A percentile compares a stretch with the other conserved stretches of the same genome.
phyloP scores from a whole-genome alignment of 1,140 invertebrate species.

The Atta cephalotes region DNA sequence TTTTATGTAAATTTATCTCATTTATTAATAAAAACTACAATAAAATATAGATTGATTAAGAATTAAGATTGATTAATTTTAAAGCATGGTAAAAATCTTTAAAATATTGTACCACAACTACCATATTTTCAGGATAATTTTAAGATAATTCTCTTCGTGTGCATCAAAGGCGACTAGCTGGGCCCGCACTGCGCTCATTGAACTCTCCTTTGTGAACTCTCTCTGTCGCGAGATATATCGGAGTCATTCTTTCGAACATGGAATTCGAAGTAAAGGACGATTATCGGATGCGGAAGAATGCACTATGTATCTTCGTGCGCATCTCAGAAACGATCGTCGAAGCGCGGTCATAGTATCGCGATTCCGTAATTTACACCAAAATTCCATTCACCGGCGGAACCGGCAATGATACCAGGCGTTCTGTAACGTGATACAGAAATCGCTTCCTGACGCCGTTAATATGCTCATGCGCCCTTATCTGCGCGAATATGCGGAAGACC shows the following conservation, averaged over 20 bases:
- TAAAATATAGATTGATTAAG: too few species aligned
- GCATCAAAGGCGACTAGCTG: neutral
- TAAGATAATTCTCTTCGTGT: too few species aligned
- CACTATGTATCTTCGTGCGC: neutral
- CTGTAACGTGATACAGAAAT: conserved; percentile 28
- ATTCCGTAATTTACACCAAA: conserved; percentile 44
- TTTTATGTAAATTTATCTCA: too few species aligned
- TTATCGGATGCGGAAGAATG: conserved; percentile 23
- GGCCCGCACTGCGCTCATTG: conserved; percentile 6
- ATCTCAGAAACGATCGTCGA: neutral
- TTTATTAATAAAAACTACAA: too few species aligned
- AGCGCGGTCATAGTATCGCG: neutral
- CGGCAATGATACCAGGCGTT: neutral
- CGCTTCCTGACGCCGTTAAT: conserved; percentile 40
- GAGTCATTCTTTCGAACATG: neutral
- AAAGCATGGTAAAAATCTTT: too few species aligned
- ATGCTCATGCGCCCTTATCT: conserved; percentile 31
- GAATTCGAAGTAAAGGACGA: conserved; percentile 13
- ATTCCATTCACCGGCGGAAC: conserved; percentile 35
- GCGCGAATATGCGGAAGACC: conserved; percentile 35
- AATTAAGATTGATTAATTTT: too few species aligned
- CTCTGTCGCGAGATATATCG: neutral
- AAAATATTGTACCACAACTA: too few species aligned
- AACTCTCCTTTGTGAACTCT: neutral
- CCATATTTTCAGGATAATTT: too few species aligned